Base-by-base conservation (phyloP, 2,797 vertebrate genomes). In the Somateria mollissima region DNA sequence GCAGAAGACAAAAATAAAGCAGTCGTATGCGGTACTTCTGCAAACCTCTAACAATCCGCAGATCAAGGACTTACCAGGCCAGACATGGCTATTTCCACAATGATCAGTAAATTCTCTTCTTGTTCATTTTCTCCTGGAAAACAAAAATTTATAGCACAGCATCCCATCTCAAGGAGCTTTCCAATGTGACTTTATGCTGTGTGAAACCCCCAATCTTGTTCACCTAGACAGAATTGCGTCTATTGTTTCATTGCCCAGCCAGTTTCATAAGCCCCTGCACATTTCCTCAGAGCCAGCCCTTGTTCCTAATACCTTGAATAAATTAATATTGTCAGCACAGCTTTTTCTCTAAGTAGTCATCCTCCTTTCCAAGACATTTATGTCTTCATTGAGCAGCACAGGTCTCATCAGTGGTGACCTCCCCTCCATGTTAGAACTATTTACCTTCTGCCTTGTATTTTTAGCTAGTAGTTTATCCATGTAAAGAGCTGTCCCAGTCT, bases 401-500 rank as follows among this genome's bases (percentile, higher is more conserved):
- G 18, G 66, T 64, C 70, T 56, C 53, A 53, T 30, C 1, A 2
- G 66, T 36, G n/a, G 61, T 60, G 61, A 93, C 70, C 53, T 86
- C 66, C 27, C 43, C 77, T 64, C 93, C 77, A 91, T 87, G 84
- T 32, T 62, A 84, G 36, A 84, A 71, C 12, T 20, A 43, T 13
- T 83, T 81, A 53, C 88, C 80, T 91, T 65, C 88, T 83, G 67
- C 51, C 72, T 61, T 70, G 27, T 49, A 39, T 81, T 89, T 92
- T 65, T 69, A 75, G 80, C 61, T 70, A 77, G 77, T 14, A 80
- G 39, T 37, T 77, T 15, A 89, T 36, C 47, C 13, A 18, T 30
- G 32, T 13, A 3, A 77, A 18, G 65, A 88, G 27, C 37, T 83
- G 57, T 13, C 47, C 20, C 49, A 57, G 54, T 56, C 60, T 75